A percentile compares a stretch with the other conserved stretches of the same genome.
phyloP scores from a whole-genome alignment of 2,888 invertebrate genomes.

The Tipula helvola region DNA sequence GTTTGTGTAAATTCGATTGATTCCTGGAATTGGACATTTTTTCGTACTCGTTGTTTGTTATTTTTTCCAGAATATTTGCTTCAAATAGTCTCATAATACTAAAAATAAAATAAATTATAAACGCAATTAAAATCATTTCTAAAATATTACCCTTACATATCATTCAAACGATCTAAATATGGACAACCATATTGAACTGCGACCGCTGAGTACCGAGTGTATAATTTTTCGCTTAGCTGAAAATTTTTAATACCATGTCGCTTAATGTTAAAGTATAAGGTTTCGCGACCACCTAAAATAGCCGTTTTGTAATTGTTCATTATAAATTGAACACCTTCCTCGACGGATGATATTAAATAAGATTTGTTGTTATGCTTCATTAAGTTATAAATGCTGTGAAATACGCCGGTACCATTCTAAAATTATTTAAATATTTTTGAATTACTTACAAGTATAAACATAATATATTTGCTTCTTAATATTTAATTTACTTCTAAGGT shows the following conservation, averaged over 20 bases:
- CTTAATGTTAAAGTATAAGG: conserved; percentile 61
- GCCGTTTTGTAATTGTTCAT: conserved; percentile 47
- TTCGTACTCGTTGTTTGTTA: conserved; percentile 63
- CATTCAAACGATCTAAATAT: conserved; percentile 57
- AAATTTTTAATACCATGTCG: conserved; percentile 45
- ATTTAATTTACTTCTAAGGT: conserved; percentile 45
- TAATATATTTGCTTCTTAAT: not conserved
- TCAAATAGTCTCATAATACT: conserved; percentile 63
- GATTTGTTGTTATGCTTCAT: conserved; percentile 46
- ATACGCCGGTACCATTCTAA: conserved; percentile 63
- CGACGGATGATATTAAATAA: conserved; percentile 55
- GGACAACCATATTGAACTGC: conserved; percentile 66
- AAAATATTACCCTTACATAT: conserved; percentile 43
- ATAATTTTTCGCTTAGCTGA: conserved; percentile 63
- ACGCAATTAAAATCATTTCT: not conserved
- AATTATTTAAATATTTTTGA: conserved; percentile 9
- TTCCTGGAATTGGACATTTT: conserved; percentile 46
- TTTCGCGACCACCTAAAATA: conserved; percentile 60
- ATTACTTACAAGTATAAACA: too few species aligned
- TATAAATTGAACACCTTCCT: conserved; percentile 55
- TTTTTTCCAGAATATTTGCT: conserved; percentile 61
- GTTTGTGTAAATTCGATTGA: conserved; percentile 16
- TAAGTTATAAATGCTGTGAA: conserved; percentile 51
- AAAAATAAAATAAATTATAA: conserved; percentile 13
- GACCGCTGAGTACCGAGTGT: conserved; percentile 65